A percentile compares a stretch with the other conserved stretches of the same genome.
Evolutionary conservation across 2,888 invertebrate genomes (phyloP).

Genomic region (Tetragonisca angustula): DNA sequence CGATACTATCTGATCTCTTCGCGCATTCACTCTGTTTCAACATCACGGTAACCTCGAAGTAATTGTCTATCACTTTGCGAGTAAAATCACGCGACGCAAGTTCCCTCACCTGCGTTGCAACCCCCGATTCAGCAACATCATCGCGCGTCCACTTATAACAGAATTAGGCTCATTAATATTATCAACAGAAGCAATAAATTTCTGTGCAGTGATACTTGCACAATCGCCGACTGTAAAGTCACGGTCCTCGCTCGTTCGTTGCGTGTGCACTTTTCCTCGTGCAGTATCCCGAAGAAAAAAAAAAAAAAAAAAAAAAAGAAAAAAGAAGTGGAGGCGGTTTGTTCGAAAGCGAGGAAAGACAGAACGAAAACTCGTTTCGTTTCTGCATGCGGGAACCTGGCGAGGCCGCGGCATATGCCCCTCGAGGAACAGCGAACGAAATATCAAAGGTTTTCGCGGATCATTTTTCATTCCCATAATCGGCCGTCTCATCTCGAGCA

Average conservation of each 20-base stretch:
- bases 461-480: constrained; percentile 83
- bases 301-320: not conserved
- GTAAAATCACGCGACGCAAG: not conserved
- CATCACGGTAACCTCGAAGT: not conserved
- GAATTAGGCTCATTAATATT: constrained; percentile 22
- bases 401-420: constrained; percentile 45
- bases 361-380: constrained; percentile 33
- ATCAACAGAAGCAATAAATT: not conserved
- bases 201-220: not conserved
- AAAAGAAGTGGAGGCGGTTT: not conserved
- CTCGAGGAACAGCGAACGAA: constrained; percentile 66
- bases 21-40: not conserved
- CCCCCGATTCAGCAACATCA: not conserved
- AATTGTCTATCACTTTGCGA: not conserved
- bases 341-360: not conserved
- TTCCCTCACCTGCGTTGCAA: not conserved
- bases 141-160: not conserved
- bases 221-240: not conserved
- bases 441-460: constrained; percentile 82
- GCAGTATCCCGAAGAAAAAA: too few species aligned
- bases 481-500: constrained; percentile 81
- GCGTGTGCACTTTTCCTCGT: constrained; percentile 2
- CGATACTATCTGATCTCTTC: not conserved
- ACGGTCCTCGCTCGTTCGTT: not conserved
- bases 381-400: constrained; percentile 51